phyloP scores from a whole-genome alignment of 2,797 vertebrate genomes.

The Botia kubotai region DNA sequence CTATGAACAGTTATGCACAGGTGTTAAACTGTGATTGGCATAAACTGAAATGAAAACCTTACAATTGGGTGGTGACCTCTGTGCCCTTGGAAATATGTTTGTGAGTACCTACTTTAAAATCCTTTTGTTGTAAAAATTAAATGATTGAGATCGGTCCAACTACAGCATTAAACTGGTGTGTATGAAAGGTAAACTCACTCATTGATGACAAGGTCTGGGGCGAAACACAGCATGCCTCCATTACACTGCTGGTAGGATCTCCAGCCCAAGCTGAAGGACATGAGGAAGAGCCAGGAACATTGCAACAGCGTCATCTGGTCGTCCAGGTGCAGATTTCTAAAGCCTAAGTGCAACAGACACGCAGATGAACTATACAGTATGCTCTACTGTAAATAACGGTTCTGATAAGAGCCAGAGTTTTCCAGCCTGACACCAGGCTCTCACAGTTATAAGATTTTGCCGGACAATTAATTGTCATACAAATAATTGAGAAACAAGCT shows the following conservation, averaged over 20 bases:
- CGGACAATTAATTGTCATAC: background rate
- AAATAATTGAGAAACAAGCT: too few species aligned
- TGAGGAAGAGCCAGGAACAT: slow-evolving; percentile 98
- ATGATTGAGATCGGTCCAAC: too few species aligned
- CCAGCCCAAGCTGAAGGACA: slow-evolving; percentile 95
- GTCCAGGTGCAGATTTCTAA: slow-evolving; percentile 94
- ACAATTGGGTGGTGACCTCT: background rate
- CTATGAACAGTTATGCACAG: background rate
- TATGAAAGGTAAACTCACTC: slow-evolving; percentile 77
- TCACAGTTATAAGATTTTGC: background rate
- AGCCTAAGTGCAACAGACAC: slow-evolving; percentile 76
- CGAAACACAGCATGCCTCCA: slow-evolving; percentile 89
- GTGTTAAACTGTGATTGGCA: background rate
- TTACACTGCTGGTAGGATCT: slow-evolving; percentile 91
- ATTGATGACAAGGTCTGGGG: slow-evolving; percentile 92
- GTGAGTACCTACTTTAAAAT: too few species aligned
- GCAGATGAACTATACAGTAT: slow-evolving; percentile 12
- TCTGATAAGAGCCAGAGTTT: background rate
- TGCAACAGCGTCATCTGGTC: slow-evolving; percentile 97
- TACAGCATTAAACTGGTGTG: background rate
- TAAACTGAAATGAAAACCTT: too few species aligned
- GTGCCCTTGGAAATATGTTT: too few species aligned
- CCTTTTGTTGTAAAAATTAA: too few species aligned
- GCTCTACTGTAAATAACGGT: background rate
- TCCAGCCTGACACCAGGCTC: background rate